Percentiles rank a stretch among this genome's conserved stretches.
phyloP scores from a whole-genome alignment of 2,113 vertebrate genomes.

The Gorsachius goisagi region DNA sequence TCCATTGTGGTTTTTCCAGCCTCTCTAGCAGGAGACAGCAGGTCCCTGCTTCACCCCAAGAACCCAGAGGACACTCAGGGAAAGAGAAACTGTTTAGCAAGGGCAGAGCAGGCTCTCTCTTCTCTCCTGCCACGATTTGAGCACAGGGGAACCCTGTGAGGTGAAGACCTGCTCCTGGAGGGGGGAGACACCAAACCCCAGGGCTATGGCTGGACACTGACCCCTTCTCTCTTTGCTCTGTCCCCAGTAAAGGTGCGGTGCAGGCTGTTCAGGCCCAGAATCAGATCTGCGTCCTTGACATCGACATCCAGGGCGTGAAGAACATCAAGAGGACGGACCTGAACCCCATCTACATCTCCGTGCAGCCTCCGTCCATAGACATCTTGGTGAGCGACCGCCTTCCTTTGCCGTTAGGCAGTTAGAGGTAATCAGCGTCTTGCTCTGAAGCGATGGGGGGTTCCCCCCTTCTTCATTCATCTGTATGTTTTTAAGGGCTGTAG shows the following conservation, averaged over 20 bases:
- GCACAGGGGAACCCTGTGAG: not conserved
- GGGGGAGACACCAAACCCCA: fast-evolving
- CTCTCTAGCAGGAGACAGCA: not conserved
- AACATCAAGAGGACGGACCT: conserved; percentile 92
- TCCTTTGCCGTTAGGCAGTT: conserved; percentile 25
- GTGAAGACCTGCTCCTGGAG: not conserved
- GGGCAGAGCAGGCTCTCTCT: not conserved
- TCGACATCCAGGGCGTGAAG: conserved; percentile 95
- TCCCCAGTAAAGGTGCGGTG: conserved; percentile 87
- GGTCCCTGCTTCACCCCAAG: not conserved
- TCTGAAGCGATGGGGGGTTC: not conserved
- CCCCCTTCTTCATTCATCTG: not conserved
- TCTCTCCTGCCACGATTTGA: not conserved
- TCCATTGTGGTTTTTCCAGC: not conserved
- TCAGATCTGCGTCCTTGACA: conserved; percentile 93
- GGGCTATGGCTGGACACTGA: fast-evolving
- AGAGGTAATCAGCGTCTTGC: conserved; percentile 28
- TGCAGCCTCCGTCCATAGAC: conserved; percentile 88
- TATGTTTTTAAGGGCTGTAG: fast-evolving
- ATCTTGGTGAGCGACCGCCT: conserved; percentile 80
- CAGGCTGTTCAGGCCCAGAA: conserved; percentile 89
- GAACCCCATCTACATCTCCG: conserved; percentile 88
- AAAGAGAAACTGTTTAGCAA: not conserved
- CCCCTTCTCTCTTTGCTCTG: not conserved
- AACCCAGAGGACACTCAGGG: not conserved